Base-by-base conservation (phyloP, 2,797 vertebrate genomes). In the Dallia pectoralis region DNA sequence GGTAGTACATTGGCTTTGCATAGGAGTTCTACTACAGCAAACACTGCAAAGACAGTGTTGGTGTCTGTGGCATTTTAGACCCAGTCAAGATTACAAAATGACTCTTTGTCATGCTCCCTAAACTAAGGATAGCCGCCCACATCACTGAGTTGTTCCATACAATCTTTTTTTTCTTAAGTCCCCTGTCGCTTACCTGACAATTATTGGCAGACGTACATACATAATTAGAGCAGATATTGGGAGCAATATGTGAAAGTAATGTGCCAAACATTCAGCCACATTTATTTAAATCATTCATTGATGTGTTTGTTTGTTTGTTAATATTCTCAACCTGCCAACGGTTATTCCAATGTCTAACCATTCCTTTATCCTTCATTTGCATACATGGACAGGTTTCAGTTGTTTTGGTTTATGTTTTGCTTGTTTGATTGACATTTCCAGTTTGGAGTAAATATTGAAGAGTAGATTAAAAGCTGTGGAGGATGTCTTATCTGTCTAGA, bases 11-110 rank as follows among this genome's bases (percentile, higher is more conserved):
- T 78, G 73, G 73, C 79, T 85, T 77, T 9, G 71, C 71, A 77
- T 83, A 79, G 8, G 69, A 68, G 70, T 75, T 71, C 83, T 82
- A 82, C 78, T 76, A 76, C 77, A 44, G 77, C 82, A 87, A 82
- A 83, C 78, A 81, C 78, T 3, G 74, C 75, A 62, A 2, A 81
- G 77, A 51, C 76, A 77, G 47, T 76, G 70, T 77, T 73, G 72
- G 76, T 77, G 79, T 62, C 19, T 84, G 74, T 69, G 47, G 78
- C 22, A 32, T 62, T 30, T 62, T 16, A 30, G 15, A 7, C 27
- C 27, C 29, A 49, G n/a, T n/a, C 9, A 40, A 40, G 1, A 40
- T 6, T 40, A 40, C 6, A 40, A 40, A 40, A 36, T 36, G 33
- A 7, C n/a, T n/a, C n/a, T n/a, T n/a, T n/a, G 36, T 40, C 36